Evolutionary conservation across 2,888 invertebrate genomes (phyloP), one percentile per base, ranked within the genome.

Genomic region (Unio delphinus): DNA sequence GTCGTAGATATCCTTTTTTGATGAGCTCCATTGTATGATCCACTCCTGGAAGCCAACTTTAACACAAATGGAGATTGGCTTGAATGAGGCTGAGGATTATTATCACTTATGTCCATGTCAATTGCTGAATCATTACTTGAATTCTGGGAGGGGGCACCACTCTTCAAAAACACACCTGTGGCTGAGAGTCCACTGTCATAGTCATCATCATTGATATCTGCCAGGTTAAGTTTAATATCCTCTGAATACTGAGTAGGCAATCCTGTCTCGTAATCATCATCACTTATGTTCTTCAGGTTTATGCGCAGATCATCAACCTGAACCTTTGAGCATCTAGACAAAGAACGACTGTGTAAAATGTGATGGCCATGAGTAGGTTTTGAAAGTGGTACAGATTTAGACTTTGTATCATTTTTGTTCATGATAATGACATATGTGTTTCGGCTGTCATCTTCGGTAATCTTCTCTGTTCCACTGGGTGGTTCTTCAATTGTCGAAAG

Each of bases 351-450:
- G 64, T 26, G 54, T 26, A 20, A 54, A 55, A 23, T 54, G 20
- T n/a, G n/a, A 17, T 58, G 15, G 28, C 56, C 28, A 23, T 67
- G 65, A 17, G 67, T 64, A 28, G 58, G 45, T 11, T 66, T 69
- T 8, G 58, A 57, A 20, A 61, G 60, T 26, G 69, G 59, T 59
- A 66, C 34, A 55, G 64, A 67, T 30, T 74, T 66, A 6, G 72
- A 67, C 55, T 70, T 75, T 17, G 75, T 60, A 69, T 75, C 69
- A 61, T 76, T 75, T 62, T 78, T 78, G 61, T 78, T 80, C n/a
- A 80, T 65, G 23, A 81, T 79, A 55, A 81, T 72, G 18, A 81
- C 78, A 63, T 81, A 81, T 3, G 81, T 80, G 61, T 78, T 79
- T 68, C 76, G 78, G 30, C 78, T 72, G 45, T 73, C 74, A 34